phyloP scores from a whole-genome alignment of 2,113 vertebrate genomes.

The Rattus rattus region DNA sequence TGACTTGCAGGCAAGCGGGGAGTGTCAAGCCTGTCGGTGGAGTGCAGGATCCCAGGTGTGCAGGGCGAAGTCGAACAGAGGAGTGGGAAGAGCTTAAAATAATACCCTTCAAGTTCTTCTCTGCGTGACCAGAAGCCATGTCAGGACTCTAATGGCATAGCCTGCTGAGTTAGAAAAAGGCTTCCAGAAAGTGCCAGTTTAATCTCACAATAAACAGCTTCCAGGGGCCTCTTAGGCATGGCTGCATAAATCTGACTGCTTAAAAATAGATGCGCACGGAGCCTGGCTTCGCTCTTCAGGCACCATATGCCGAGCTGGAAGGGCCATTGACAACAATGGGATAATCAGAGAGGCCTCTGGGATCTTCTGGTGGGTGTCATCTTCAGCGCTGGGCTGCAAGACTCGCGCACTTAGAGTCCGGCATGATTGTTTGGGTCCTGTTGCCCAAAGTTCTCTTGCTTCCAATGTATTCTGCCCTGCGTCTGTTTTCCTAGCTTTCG shows the following conservation, averaged over 20 bases:
- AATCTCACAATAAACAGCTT: constrained; percentile 64
- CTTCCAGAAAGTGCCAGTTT: constrained; percentile 64
- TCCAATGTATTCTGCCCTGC: background rate
- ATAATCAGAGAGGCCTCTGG: background rate
- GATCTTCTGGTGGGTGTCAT: background rate
- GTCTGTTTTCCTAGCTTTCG: background rate
- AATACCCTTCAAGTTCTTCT: constrained; percentile 58
- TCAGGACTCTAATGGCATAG: constrained; percentile 67
- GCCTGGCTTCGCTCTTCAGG: background rate
- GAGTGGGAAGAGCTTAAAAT: constrained; percentile 52
- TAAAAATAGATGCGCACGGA: constrained; percentile 27
- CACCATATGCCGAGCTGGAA: background rate
- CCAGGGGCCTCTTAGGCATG: constrained; percentile 56
- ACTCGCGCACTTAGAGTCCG: background rate
- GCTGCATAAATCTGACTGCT: constrained; percentile 67
- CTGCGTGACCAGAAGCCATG: constrained; percentile 50
- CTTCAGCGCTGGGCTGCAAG: background rate
- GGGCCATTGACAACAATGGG: background rate
- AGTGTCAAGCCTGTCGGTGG: background rate
- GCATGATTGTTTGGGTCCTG: background rate
- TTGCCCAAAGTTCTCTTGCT: background rate
- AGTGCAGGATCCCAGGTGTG: constrained; percentile 22
- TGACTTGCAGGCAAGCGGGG: background rate
- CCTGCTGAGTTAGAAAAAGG: constrained; percentile 71
- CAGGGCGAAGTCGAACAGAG: background rate